phyloP scores from a whole-genome alignment of 2,797 vertebrate genomes.

The Zenarchopterus dispar region DNA sequence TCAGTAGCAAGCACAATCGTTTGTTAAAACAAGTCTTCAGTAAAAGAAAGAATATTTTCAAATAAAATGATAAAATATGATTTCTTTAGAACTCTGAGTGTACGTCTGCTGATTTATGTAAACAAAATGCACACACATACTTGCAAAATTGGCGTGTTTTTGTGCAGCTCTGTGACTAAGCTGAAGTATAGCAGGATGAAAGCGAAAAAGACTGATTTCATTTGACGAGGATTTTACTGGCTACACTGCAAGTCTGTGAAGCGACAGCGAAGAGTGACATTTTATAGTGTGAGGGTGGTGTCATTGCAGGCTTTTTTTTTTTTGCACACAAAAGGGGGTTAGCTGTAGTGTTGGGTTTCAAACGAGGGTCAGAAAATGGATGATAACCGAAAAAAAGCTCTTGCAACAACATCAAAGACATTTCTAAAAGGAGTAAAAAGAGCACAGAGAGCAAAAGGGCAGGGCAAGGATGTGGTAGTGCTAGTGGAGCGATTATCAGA shows the following conservation, averaged over 20 bases:
- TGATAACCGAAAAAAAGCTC: constrained; percentile 41
- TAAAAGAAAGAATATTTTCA: constrained; percentile 42
- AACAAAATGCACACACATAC: constrained; percentile 18
- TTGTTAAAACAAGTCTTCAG: constrained; percentile 34
- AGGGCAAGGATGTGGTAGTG: neutral
- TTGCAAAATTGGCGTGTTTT: constrained; percentile 28
- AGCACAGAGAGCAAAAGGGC: constrained; percentile 33
- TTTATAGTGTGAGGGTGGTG: constrained; percentile 33
- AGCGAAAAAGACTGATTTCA: constrained; percentile 36
- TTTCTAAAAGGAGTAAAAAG: constrained; percentile 37
- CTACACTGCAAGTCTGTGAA: constrained; percentile 14
- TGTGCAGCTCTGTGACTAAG: constrained; percentile 30
- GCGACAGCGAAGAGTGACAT: constrained; percentile 34
- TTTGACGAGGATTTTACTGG: constrained; percentile 52
- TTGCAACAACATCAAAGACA: constrained; percentile 70
- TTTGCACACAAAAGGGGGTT: constrained; percentile 2
- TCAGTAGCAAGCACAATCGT: constrained; percentile 80
- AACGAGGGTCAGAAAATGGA: constrained; percentile 49
- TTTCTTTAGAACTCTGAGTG: constrained; percentile 8
- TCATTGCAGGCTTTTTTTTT: constrained; percentile 6
- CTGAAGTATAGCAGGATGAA: constrained; percentile 31
- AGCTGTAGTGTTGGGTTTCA: constrained; percentile 47
- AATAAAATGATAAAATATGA: constrained; percentile 19
- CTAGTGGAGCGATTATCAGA: constrained; percentile 45
- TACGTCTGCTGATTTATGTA: constrained; percentile 23